Evolutionary conservation across 1,140 invertebrate genomes (phyloP).

Genomic region (Listronotus oregonensis): DNA sequence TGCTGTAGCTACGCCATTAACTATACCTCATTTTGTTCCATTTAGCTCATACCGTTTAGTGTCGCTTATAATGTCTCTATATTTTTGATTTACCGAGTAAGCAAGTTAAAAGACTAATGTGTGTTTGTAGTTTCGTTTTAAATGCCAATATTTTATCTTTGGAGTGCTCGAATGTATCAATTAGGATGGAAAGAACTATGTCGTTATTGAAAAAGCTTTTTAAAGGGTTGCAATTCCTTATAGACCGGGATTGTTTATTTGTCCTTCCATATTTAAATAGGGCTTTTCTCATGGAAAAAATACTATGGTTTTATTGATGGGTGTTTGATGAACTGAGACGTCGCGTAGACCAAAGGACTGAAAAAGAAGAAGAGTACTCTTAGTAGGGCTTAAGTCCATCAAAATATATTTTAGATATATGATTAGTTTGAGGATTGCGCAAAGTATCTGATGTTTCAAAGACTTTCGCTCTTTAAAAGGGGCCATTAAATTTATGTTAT

Average conservation of each 20-base stretch:
- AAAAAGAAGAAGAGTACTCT: conserved; percentile 10
- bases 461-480: conserved; percentile 23
- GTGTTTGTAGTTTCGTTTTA: no score
- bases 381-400: conserved; percentile 14
- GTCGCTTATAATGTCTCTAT: conserved; percentile 20
- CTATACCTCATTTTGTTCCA: conserved; percentile 29
- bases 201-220: conserved; percentile 16
- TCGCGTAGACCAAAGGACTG: conserved; percentile 8
- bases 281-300: conserved; percentile 18
- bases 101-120: conserved; percentile 21
- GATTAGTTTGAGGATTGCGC: conserved; percentile 5
- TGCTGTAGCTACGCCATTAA: conserved; percentile 33
- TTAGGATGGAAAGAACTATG: conserved; percentile 24
- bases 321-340: conserved; percentile 2
- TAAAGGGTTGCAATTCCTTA: conserved; percentile 6
- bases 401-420: conserved; percentile 5
- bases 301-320: conserved; percentile 15
- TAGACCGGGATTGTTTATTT: conserved; percentile 29
- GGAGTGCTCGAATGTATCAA: no score
- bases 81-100: conserved; percentile 3
- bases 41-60: conserved; percentile 22
- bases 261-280: conserved; percentile 25
- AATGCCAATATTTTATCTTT: no score
- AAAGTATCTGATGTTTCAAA: conserved; percentile 8
- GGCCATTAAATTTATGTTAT: conserved; percentile 32